These are phyloP conservation scores for Salvelinus namaycush DNA, from an alignment of 2,113 vertebrate genomes.

Conservation along the genomic window DNA sequence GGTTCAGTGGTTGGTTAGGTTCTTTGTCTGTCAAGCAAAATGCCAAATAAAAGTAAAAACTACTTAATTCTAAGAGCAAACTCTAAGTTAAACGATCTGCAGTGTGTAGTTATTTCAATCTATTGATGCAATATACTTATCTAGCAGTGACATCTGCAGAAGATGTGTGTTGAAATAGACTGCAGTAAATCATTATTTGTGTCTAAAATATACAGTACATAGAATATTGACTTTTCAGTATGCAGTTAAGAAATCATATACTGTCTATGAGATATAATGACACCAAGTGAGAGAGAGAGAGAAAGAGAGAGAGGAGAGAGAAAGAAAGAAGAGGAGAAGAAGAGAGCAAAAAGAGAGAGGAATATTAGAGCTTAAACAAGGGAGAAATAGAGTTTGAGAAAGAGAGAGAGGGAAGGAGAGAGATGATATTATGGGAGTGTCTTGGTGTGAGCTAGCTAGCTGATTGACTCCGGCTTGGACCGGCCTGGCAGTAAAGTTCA, in stretches of 20 bases:
- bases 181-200: too few species aligned
- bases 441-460: neutral
- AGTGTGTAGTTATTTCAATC: too few species aligned
- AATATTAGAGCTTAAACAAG: neutral
- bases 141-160: too few species aligned
- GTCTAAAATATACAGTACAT: neutral
- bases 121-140: too few species aligned
- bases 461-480: constrained; percentile 22
- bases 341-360: neutral
- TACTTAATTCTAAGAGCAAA: too few species aligned
- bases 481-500: constrained; percentile 62
- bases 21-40: neutral
- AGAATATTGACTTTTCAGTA: neutral
- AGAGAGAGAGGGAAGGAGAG: constrained; percentile 6
- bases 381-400: too few species aligned
- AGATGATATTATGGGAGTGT: neutral
- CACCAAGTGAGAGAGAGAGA: constrained; percentile 13
- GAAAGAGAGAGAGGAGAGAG: too few species aligned
- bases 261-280: constrained; percentile 11
- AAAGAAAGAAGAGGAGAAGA: too few species aligned
- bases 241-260: neutral
- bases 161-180: too few species aligned
- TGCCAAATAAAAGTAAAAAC: too few species aligned
- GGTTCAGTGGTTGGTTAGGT: neutral
- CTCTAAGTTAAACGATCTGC: too few species aligned